Percentiles rank a stretch among this genome's conserved stretches.
Conservation (phyloP, 2,113 vertebrate genomes). For the Elachura formosa region DNA sequence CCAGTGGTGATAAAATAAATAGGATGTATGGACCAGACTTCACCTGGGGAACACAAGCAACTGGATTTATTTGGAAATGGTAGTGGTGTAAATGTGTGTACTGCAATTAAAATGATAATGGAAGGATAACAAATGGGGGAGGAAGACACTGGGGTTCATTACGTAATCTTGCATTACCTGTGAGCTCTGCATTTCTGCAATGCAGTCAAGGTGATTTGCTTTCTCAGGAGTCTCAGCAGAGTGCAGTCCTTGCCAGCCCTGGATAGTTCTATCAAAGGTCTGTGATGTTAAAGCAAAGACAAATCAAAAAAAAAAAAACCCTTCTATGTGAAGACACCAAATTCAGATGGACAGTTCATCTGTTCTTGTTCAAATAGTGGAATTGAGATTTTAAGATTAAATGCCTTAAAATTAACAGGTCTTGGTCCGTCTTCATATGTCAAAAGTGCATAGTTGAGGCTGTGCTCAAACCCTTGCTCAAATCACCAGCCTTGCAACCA, state of each 20-base stretch:
- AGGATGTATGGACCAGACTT: background rate
- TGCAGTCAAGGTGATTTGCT: conserved; percentile 59
- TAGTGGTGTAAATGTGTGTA: background rate
- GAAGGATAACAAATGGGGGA: background rate
- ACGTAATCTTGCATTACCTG: background rate
- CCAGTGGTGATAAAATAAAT: background rate
- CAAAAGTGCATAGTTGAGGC: background rate
- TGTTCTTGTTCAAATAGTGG: background rate
- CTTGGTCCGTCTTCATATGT: background rate
- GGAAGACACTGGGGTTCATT: conserved; percentile 9
- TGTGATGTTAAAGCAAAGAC: background rate
- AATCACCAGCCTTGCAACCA: background rate
- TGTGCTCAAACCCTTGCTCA: background rate
- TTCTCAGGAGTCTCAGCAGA: conserved; percentile 36
- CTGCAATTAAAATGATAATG: background rate
- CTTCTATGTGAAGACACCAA: background rate
- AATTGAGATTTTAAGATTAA: background rate
- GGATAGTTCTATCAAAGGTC: background rate
- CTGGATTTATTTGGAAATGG: background rate
- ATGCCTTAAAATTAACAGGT: background rate
- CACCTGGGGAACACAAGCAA: background rate
- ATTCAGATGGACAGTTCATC: background rate
- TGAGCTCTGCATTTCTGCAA: conserved; percentile 50
- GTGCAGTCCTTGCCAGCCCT: conserved; percentile 29
- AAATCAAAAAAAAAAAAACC: background rate